A percentile compares a stretch with the other conserved stretches of the same genome.
Conservation (phyloP, 2,113 vertebrate species). For the Eulemur rufifrons region DNA sequence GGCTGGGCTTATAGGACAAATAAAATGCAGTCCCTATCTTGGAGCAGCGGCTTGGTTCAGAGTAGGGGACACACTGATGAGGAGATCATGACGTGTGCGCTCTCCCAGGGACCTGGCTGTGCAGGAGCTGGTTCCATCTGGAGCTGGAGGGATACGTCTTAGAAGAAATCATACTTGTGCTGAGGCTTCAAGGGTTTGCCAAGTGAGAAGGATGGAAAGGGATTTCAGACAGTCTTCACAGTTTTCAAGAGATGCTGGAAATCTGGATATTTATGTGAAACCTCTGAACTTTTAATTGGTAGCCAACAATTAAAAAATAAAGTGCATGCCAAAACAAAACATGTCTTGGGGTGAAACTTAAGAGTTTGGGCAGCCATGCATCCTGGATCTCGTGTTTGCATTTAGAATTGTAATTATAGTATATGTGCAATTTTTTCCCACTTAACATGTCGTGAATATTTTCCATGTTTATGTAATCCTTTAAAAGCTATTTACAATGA, state of each 20-base stretch:
- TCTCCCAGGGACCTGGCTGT: background rate
- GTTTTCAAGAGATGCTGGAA: background rate
- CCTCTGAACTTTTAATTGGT: background rate
- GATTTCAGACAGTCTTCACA: rapidly evolving
- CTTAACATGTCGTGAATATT: slow-evolving; percentile 34
- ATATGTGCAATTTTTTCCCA: background rate
- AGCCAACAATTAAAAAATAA: background rate
- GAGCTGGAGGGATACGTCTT: background rate
- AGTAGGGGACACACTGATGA: background rate
- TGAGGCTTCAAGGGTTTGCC: background rate
- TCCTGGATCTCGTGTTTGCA: background rate
- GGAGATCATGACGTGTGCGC: background rate
- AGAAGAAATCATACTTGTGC: background rate
- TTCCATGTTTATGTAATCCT: slow-evolving; percentile 42
- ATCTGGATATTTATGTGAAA: background rate
- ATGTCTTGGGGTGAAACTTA: background rate
- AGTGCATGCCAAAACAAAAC: background rate
- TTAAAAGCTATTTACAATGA: background rate
- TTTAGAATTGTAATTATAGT: background rate
- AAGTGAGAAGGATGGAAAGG: background rate
- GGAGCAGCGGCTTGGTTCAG: background rate
- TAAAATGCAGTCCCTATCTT: background rate
- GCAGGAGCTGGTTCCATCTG: background rate
- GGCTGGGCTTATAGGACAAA: background rate
- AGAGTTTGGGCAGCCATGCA: background rate